These are phyloP conservation scores for Tylochromis polylepis DNA, from an alignment of 2,113 vertebrate genomes.

Conservation along the genomic window DNA sequence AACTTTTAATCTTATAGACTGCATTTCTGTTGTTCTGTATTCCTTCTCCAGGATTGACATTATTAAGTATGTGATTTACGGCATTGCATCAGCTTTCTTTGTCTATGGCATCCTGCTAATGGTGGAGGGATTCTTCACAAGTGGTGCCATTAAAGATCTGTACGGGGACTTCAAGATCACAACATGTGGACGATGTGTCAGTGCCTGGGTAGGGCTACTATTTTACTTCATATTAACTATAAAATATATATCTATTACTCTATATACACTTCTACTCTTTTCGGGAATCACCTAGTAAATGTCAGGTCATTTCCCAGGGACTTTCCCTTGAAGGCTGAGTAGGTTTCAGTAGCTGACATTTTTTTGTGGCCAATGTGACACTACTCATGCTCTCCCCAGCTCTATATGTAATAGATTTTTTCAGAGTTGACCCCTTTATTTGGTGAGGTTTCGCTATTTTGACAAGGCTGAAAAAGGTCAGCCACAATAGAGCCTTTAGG, in stretches of 20 bases:
- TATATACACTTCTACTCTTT: background rate
- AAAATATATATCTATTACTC: background rate
- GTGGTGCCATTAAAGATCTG: constrained; percentile 96
- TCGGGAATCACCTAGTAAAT: background rate
- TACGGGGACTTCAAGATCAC: constrained; percentile 99
- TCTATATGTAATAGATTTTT: background rate
- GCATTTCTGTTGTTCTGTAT: background rate
- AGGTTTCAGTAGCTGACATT: background rate
- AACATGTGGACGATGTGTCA: constrained; percentile 95
- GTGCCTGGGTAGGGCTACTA: constrained; percentile 86
- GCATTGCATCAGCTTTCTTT: constrained; percentile 96
- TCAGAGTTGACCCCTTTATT: background rate
- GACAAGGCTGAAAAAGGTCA: background rate
- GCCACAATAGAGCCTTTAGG: background rate
- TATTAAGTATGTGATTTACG: constrained; percentile 98
- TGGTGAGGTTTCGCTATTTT: background rate
- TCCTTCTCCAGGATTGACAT: constrained; percentile 87
- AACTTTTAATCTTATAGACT: background rate
- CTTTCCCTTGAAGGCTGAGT: background rate
- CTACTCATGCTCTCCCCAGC: background rate
- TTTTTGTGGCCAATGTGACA: background rate
- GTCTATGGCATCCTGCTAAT: constrained; percentile 98
- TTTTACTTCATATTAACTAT: background rate
- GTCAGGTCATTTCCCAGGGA: background rate
- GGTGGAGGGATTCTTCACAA: constrained; percentile 99